These are phyloP conservation scores for Phasianus colchicus DNA, from an alignment of 2,113 vertebrate species.

Conservation along the genomic window DNA sequence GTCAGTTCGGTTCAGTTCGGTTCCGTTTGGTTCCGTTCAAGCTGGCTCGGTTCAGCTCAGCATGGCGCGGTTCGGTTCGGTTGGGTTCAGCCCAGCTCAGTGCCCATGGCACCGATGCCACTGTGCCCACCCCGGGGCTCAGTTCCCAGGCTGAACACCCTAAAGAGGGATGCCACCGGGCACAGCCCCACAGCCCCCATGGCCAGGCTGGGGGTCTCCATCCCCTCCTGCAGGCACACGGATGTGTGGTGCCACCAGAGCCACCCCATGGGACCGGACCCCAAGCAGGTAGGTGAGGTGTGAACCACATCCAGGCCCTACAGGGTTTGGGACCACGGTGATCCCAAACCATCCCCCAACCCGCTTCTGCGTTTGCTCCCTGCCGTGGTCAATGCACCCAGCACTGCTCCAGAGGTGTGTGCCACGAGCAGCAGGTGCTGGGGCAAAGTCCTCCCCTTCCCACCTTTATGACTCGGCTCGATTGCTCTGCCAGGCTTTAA, in stretches of 20 bases:
- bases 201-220: not conserved
- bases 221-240: not conserved
- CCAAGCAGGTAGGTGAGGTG: not conserved
- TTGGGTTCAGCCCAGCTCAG: not conserved
- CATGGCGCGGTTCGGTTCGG: rapidly evolving
- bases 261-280: not conserved
- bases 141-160: not conserved
- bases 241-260: rapidly evolving
- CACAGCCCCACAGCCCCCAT: not conserved
- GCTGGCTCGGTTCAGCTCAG: not conserved
- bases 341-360: not conserved
- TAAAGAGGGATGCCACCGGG: not conserved
- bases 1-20: not conserved
- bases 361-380: not conserved
- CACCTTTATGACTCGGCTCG: slow-evolving; percentile 29
- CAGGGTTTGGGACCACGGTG: no score
- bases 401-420: no score
- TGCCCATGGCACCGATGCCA: not conserved
- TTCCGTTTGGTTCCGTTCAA: not conserved
- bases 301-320: not conserved
- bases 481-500: slow-evolving; percentile 45
- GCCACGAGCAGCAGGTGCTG: not conserved
- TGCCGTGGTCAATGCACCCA: no score
- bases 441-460: slow-evolving; percentile 55
- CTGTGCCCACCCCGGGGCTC: not conserved